Evolutionary conservation across 2,113 vertebrate genomes (phyloP).

Genomic region (Lycaon pictus): DNA sequence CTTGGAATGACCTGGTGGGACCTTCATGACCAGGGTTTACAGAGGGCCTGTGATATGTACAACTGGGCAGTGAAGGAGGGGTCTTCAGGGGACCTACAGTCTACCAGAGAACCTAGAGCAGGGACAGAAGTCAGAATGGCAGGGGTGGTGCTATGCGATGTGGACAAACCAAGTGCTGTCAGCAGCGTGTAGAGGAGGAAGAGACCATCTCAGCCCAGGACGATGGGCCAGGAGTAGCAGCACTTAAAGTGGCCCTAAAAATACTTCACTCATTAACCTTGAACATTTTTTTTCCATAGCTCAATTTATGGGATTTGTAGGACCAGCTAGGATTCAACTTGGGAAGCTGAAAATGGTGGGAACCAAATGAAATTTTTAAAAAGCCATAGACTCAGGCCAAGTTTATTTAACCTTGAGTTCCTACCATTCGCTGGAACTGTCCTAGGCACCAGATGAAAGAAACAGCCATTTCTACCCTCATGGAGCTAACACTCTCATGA

Average conservation of each 20-base stretch:
- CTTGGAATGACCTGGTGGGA: background rate
- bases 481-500: rapidly evolving
- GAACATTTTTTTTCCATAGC: background rate
- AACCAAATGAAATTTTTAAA: constrained; percentile 17
- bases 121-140: background rate
- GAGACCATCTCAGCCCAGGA: background rate
- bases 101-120: background rate
- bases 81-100: background rate
- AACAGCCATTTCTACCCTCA: background rate
- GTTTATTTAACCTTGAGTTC: background rate
- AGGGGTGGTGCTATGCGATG: rapidly evolving
- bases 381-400: background rate
- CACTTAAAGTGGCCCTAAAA: background rate
- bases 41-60: background rate
- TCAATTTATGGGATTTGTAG: background rate
- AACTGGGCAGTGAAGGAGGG: background rate
- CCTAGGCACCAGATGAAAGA: background rate
- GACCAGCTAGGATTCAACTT: background rate
- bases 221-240: background rate
- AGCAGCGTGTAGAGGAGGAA: background rate
- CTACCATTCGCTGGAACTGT: background rate
- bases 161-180: background rate
- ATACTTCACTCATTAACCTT: background rate
- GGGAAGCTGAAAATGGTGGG: background rate
- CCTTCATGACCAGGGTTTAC: background rate